These are phyloP conservation scores for Meloidogyne exigua DNA, from an alignment of 1,140 invertebrate genomes.

Conservation along the genomic window DNA sequence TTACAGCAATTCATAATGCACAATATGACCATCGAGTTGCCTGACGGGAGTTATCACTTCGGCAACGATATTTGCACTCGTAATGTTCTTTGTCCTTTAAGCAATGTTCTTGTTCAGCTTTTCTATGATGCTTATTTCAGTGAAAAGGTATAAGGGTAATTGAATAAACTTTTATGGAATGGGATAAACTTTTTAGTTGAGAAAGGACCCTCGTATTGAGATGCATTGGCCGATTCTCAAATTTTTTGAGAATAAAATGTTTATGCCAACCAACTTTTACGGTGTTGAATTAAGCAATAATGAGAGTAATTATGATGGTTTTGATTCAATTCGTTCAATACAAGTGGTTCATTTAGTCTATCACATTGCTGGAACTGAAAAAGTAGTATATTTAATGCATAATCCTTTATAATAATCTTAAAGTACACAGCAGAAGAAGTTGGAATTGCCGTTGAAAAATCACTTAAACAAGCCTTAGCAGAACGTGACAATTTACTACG, in stretches of 20 bases:
- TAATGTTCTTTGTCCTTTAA: constrained; percentile 47
- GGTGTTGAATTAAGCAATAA: constrained; percentile 48
- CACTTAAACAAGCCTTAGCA: constrained; percentile 42
- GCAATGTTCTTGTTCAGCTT: constrained; percentile 55
- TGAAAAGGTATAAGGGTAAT: constrained; percentile 46
- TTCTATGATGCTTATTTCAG: constrained; percentile 60
- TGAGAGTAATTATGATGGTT: constrained; percentile 30
- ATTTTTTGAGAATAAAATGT: constrained; percentile 62
- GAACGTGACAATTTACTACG: constrained; percentile 34
- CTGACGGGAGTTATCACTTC: constrained; percentile 50
- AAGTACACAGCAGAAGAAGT: constrained; percentile 57
- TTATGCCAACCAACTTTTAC: constrained; percentile 62
- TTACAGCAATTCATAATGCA: constrained; percentile 51
- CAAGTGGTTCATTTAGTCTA: constrained; percentile 56
- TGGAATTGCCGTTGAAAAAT: constrained; percentile 47
- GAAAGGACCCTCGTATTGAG: constrained; percentile 51
- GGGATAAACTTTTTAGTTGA: constrained; percentile 44
- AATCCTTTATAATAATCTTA: constrained; percentile 1
- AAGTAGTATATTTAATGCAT: constrained; percentile 22
- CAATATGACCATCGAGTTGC: constrained; percentile 56
- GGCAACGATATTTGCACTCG: constrained; percentile 54
- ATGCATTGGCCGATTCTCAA: constrained; percentile 60
- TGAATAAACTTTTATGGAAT: not conserved
- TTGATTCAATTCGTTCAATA: constrained; percentile 47
- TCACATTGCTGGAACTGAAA: constrained; percentile 49